Base-by-base conservation (phyloP, 2,113 vertebrate species). In the Cyrtonyx montezumae region DNA sequence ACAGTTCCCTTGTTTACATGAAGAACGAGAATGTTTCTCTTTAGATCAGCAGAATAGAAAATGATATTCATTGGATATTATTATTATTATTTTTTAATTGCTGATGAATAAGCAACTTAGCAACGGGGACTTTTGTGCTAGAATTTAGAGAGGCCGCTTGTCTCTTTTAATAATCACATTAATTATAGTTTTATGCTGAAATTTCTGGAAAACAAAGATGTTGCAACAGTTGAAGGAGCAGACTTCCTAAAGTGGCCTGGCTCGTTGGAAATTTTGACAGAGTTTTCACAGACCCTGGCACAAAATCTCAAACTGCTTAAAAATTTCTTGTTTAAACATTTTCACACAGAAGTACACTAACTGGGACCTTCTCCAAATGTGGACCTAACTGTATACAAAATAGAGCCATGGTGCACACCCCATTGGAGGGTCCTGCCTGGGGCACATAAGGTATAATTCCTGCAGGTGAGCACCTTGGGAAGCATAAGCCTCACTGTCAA, bases 31-130 rank as follows among this genome's bases (percentile, higher is more conserved):
- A 2, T 62, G 43, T 75, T 93, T 87, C 59, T 83, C 63, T 77
- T 82, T 20, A 84, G 70, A 79, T 74, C 37, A 82, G 37, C 43
- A 65, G 79, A 87, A 63, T 28, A 87, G 34, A 94, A 89, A 87
- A 69, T 5, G 28, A 20, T 6, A 79, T 91, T 53, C 45, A 63
- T 21, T 79, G 49, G 16, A 40, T 40, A 40, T 40, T 40, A 40
- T 13, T 40, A 40, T 43, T n/a, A n/a, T 77, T 51, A 4, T 77
- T 63, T 80, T 65, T 51, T 45, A 19, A 25, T 46, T 70, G 59
- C 51, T 70, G 51, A 74, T 67, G 20, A 63, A 62, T 40, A 79
- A 11, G 43, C 20, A 48, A 59, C 92, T 87, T 73, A 95, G n/a
- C 43, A 59, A 63, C 26, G 43, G 46, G 86, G 20, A 18, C 25